phyloP scores from a whole-genome alignment of 2,113 vertebrate species.

The Thunnus thynnus region DNA sequence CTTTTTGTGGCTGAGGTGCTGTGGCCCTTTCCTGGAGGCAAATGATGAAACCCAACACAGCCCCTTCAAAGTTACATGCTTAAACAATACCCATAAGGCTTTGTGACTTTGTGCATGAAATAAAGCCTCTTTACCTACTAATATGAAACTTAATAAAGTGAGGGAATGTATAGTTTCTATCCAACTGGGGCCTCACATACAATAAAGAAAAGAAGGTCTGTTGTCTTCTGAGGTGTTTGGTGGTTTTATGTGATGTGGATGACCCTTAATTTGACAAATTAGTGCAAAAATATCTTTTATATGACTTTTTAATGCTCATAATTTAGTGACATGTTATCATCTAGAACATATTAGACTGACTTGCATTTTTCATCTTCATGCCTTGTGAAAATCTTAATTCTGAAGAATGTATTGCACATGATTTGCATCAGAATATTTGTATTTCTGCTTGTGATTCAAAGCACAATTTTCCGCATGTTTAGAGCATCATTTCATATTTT shows the following conservation, averaged over 20 bases:
- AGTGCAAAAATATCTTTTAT: background rate
- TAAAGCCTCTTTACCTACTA: conserved; percentile 31
- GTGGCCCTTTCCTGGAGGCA: conserved; percentile 69
- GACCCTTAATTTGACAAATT: conserved; percentile 33
- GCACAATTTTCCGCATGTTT: background rate
- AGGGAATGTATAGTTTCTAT: conserved; percentile 41
- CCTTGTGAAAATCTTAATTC: background rate
- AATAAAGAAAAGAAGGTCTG: conserved; percentile 31
- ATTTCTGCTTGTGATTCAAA: background rate
- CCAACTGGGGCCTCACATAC: conserved; percentile 44
- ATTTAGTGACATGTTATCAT: background rate
- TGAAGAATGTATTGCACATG: background rate
- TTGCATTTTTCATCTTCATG: background rate
- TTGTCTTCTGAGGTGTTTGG: conserved; percentile 36
- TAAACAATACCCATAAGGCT: conserved; percentile 65
- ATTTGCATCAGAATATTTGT: background rate
- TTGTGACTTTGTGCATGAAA: conserved; percentile 61
- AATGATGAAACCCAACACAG: conserved; percentile 75
- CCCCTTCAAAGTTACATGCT: conserved; percentile 67
- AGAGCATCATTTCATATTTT: background rate
- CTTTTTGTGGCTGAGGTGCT: conserved; percentile 69
- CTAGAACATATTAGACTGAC: background rate
- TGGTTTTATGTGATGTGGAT: conserved; percentile 30
- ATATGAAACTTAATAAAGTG: conserved; percentile 75
- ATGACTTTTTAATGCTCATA: background rate